Evolutionary conservation across 2,797 vertebrate species (phyloP).

Genomic region (Danio choprae): DNA sequence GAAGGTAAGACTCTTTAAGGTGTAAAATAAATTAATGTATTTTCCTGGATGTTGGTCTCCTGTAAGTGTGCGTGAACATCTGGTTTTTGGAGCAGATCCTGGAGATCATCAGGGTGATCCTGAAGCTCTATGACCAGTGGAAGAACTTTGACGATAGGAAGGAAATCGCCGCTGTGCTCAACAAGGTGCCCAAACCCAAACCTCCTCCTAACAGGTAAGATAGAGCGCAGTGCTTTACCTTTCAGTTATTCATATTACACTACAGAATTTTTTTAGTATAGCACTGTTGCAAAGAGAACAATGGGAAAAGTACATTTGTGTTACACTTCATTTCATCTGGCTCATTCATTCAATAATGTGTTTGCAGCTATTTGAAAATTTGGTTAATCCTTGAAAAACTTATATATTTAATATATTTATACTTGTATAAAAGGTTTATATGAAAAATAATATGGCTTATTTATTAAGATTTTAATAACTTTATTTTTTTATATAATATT

Average conservation of each 20-base stretch:
- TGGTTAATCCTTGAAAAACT: too few relatives aligned
- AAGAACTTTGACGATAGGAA: constrained; percentile 99
- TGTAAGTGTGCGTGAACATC: not conserved
- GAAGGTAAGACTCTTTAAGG: constrained; percentile 81
- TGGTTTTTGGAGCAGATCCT: constrained; percentile 83
- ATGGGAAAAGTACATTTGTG: not conserved
- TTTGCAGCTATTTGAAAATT: not conserved
- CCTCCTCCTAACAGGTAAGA: constrained; percentile 95
- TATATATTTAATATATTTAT: too few relatives aligned
- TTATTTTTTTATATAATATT: too few relatives aligned
- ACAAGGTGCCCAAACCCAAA: constrained; percentile 99
- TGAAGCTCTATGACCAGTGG: constrained; percentile 99
- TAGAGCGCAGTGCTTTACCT: too few relatives aligned
- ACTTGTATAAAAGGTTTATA: too few relatives aligned
- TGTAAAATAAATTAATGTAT: not conserved
- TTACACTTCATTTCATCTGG: not conserved
- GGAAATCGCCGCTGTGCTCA: constrained; percentile 95
- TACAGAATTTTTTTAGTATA: not conserved
- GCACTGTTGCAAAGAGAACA: not conserved
- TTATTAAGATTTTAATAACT: too few relatives aligned
- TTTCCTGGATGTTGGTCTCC: not conserved
- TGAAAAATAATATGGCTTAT: too few relatives aligned
- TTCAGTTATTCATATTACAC: not conserved
- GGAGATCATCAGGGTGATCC: constrained; percentile 98
- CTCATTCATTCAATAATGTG: not conserved